phyloP scores from a whole-genome alignment of 2,797 vertebrate genomes.

The Epinephelus awoara region DNA sequence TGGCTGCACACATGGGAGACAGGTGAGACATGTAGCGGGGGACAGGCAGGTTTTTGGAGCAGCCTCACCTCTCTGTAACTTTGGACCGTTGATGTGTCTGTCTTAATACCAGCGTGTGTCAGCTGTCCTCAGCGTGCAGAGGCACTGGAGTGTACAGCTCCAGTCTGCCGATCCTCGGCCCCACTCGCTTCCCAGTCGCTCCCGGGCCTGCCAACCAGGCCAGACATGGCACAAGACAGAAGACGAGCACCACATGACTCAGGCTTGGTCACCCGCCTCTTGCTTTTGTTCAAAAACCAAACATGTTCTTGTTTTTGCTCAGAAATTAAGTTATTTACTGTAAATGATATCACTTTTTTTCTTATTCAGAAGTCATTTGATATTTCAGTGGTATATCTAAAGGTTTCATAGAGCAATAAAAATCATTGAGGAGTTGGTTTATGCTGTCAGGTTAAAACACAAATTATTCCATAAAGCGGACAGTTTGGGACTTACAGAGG shows the following conservation, averaged over 20 bases:
- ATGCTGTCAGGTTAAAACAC: conserved; percentile 8
- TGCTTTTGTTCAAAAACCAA: conserved; percentile 79
- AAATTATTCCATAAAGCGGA: conserved; percentile 36
- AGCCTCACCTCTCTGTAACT: conserved; percentile 65
- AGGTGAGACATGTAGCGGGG: conserved; percentile 83
- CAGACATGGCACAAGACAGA: conserved; percentile 66
- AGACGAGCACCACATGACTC: conserved; percentile 57
- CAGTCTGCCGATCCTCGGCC: conserved; percentile 83
- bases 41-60: conserved; percentile 78
- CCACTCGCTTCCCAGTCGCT: conserved; percentile 66
- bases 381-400: not conserved
- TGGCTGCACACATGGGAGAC: conserved; percentile 75
- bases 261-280: conserved; percentile 58
- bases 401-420: conserved; percentile 4
- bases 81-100: conserved; percentile 80
- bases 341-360: not conserved
- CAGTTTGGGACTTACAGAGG: conserved; percentile 37
- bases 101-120: conserved; percentile 85
- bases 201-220: conserved; percentile 62
- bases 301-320: conserved; percentile 53
- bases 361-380: not conserved
- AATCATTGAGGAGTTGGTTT: conserved; percentile 11
- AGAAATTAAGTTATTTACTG: conserved; percentile 44
- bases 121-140: conserved; percentile 86
- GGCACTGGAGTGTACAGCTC: conserved; percentile 86